These are phyloP conservation scores for Ephestia elutella DNA, from an alignment of 1,140 invertebrate species.

Conservation along the genomic window DNA sequence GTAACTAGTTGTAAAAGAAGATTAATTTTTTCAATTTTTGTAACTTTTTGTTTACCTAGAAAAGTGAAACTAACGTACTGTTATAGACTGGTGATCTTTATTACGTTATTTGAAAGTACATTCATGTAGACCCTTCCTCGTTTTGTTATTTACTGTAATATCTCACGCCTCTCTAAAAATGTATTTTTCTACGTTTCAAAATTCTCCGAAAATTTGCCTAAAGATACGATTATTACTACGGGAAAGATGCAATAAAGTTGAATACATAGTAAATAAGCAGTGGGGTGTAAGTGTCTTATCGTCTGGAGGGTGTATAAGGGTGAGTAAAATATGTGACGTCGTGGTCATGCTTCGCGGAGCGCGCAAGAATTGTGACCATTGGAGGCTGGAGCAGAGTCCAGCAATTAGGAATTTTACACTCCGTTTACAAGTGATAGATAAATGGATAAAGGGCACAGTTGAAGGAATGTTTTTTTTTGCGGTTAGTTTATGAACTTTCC, in stretches of 20 bases:
- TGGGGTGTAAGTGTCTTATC: conserved; percentile 5
- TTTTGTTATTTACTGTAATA: too few relatives aligned
- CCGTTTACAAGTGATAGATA: not conserved
- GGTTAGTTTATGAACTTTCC: too few relatives aligned
- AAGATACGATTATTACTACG: not conserved
- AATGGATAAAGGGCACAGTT: conserved; percentile 12
- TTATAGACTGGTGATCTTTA: too few relatives aligned
- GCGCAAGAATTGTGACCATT: conserved; percentile 46
- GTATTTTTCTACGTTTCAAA: too few relatives aligned
- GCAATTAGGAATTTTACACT: conserved; percentile 7
- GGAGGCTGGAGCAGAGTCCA: not conserved
- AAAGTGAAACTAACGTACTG: too few relatives aligned
- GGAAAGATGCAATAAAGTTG: not conserved
- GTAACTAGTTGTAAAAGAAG: too few relatives aligned
- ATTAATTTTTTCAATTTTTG: too few relatives aligned
- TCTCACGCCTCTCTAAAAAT: too few relatives aligned
- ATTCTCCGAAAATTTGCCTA: too few relatives aligned
- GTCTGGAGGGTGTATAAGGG: conserved; percentile 26
- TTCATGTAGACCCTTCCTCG: too few relatives aligned
- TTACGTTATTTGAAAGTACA: too few relatives aligned
- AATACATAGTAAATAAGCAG: conserved; percentile 3
- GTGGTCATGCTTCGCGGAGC: conserved; percentile 45
- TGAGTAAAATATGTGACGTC: conserved; percentile 55
- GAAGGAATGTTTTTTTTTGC: not conserved
- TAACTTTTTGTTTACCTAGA: too few relatives aligned